phyloP scores from a whole-genome alignment of 1,140 invertebrate species.

The Drosophila bipectinata region DNA sequence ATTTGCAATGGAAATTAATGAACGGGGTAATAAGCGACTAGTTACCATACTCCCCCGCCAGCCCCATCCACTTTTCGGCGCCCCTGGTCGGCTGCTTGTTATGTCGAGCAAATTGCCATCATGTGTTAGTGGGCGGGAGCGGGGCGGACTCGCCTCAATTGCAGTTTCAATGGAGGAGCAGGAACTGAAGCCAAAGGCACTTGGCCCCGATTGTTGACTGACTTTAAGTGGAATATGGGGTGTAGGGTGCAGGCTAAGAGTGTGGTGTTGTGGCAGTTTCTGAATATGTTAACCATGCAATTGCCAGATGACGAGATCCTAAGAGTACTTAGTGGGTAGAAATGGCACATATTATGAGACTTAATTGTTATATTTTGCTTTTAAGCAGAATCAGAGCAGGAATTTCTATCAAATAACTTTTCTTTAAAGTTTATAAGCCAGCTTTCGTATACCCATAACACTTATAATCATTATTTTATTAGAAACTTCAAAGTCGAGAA shows the following conservation, averaged over 20 bases:
- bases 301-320: constrained; percentile 36
- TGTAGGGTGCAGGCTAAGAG: neutral
- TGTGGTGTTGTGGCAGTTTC: constrained; percentile 24
- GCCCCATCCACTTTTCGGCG: too few species aligned
- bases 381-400: neutral
- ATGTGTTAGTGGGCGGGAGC: constrained; percentile 19
- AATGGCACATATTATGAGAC: constrained; percentile 7
- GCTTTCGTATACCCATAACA: neutral
- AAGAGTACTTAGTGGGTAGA: neutral
- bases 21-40: constrained; percentile 35
- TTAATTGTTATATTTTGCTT: constrained; percentile 7
- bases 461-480: neutral
- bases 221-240: constrained; percentile 24
- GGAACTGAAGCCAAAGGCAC: constrained; percentile 13
- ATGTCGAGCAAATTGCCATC: constrained; percentile 53
- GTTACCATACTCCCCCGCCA: neutral
- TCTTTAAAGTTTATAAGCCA: too few species aligned
- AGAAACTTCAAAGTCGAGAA: neutral
- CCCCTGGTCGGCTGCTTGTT: constrained; percentile 18
- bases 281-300: constrained; percentile 43
- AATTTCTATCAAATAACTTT: too few species aligned
- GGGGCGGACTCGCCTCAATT: constrained; percentile 12
- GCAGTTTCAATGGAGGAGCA: constrained; percentile 25
- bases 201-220: constrained; percentile 47
- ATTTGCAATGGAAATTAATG: constrained; percentile 70